Percentiles rank a stretch among this genome's conserved stretches.
phyloP scores from a whole-genome alignment of 2,888 invertebrate genomes.

The Sinohyriopsis cumingii region DNA sequence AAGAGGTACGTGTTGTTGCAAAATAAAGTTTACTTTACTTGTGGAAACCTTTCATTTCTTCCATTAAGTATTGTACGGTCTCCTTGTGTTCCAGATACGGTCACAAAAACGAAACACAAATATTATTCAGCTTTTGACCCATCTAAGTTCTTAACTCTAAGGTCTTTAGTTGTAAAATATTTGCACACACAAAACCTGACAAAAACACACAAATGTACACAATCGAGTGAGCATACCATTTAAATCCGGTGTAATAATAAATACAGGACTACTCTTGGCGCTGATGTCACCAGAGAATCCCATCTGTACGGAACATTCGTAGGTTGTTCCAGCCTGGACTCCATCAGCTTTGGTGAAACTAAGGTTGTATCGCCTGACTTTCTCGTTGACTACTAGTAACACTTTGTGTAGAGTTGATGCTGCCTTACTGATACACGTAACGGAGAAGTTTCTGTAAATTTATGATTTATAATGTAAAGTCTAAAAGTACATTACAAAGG shows the following conservation, averaged over 20 bases:
- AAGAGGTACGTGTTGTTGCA: too few relatives aligned
- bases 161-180: not conserved
- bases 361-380: conserved; percentile 14
- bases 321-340: conserved; percentile 42
- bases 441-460: not conserved
- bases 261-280: conserved; percentile 39
- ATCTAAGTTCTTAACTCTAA: too few relatives aligned
- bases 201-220: not conserved
- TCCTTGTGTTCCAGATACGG: too few relatives aligned
- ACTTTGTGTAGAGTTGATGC: conserved; percentile 22
- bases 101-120: too few relatives aligned
- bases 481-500: too few relatives aligned
- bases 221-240: conserved; percentile 9
- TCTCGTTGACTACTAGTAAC: conserved; percentile 5
- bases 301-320: conserved; percentile 43
- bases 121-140: too few relatives aligned
- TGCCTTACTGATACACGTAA: conserved; percentile 28
- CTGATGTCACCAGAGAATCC: conserved; percentile 27
- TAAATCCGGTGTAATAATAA: conserved; percentile 39
- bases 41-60: too few relatives aligned
- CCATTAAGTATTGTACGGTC: too few relatives aligned
- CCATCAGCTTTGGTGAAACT: conserved; percentile 32
- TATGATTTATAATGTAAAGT: too few relatives aligned
- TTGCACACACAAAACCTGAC: not conserved
- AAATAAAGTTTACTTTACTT: too few relatives aligned